These are phyloP conservation scores for Nomada ruficornis DNA, from an alignment of 2,888 invertebrate species.

Conservation along the genomic window DNA sequence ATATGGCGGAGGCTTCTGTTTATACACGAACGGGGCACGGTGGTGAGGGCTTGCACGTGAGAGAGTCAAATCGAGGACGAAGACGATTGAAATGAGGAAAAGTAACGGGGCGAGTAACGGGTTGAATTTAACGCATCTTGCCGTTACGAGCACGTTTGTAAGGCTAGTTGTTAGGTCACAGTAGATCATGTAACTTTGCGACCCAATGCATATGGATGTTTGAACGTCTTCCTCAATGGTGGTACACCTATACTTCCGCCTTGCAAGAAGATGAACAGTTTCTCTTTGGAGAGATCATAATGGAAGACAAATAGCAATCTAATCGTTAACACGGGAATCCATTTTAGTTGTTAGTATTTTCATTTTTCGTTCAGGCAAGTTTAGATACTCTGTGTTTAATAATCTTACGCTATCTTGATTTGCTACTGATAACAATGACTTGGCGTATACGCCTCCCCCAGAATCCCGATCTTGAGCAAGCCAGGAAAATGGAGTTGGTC, in stretches of 20 bases:
- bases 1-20: slow-evolving; percentile 26
- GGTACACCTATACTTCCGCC: slow-evolving; percentile 2
- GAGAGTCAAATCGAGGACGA: slow-evolving; percentile 65
- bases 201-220: slow-evolving; percentile 22
- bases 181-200: slow-evolving; percentile 47
- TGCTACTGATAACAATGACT: slow-evolving; percentile 53
- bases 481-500: slow-evolving; percentile 9
- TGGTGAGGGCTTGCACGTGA: slow-evolving; percentile 48
- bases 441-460: not conserved
- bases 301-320: not conserved
- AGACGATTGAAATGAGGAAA: slow-evolving; percentile 76
- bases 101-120: slow-evolving; percentile 78
- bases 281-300: not conserved
- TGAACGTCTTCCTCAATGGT: not conserved
- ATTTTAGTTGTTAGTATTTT: not conserved
- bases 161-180: slow-evolving; percentile 53
- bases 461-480: not conserved
- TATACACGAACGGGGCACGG: slow-evolving; percentile 35
- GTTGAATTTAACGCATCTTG: slow-evolving; percentile 71
- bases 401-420: slow-evolving; percentile 7
- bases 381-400: not conserved
- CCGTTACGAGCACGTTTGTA: slow-evolving; percentile 56
- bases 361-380: not conserved
- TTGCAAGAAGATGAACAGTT: not conserved
- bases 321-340: not conserved